These are phyloP conservation scores for Cryptoblepharus egeriae DNA, from an alignment of 2,797 vertebrate species.

Conservation along the genomic window DNA sequence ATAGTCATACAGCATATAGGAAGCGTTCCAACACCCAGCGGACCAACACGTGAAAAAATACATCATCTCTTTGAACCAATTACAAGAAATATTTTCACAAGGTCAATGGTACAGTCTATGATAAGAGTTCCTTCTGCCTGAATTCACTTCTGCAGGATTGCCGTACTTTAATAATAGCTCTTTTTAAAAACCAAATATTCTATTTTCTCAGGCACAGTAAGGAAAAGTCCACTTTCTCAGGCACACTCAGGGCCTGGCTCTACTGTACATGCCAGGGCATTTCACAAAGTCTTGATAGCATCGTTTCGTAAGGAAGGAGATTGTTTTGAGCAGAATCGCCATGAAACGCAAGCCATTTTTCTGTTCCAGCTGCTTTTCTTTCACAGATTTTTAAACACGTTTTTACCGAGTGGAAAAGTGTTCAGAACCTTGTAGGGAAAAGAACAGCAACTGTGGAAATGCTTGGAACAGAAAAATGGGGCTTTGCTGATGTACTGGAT, in stretches of 20 bases:
- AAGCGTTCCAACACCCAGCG: constrained; percentile 53
- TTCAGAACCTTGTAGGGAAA: neutral
- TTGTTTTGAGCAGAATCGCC: neutral
- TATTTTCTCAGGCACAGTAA: constrained; percentile 1
- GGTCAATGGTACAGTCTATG: constrained; percentile 31
- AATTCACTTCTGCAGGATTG: fast-evolving
- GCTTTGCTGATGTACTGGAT: no score
- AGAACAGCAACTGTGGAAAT: neutral
- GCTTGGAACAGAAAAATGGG: neutral
- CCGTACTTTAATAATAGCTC: neutral
- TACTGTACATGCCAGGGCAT: neutral
- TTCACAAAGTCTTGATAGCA: neutral
- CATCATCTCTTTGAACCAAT: constrained; percentile 48
- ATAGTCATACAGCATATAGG: constrained; percentile 6
- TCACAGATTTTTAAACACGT: neutral
- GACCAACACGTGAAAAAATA: constrained; percentile 55
- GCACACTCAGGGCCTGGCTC: neutral
- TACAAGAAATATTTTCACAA: constrained; percentile 56
- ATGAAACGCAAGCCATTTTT: fast-evolving
- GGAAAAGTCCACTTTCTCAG: neutral
- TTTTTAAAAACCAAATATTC: neutral
- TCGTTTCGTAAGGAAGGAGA: neutral
- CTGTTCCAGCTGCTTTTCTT: neutral
- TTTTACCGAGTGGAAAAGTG: neutral
- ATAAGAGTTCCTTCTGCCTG: neutral